Evolutionary conservation across 2,113 vertebrate genomes (phyloP), one percentile per base, ranked within the genome.

Genomic region (Coptodon bakossiorum): DNA sequence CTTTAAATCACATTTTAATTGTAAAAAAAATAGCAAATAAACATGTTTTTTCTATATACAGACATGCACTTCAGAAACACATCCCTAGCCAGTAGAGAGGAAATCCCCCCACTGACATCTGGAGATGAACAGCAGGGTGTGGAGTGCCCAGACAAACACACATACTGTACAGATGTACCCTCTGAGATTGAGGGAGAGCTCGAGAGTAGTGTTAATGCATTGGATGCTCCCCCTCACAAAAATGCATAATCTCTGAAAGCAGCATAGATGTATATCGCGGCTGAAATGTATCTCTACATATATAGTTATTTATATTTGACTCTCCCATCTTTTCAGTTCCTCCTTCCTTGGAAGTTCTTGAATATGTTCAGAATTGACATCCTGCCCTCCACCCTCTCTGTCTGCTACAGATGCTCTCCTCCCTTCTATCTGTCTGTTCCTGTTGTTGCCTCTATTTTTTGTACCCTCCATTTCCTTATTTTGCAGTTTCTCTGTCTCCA

Each of bases 401-500:
- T 86, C 73, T 80, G 11, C 50, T 79, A 10, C 40, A 22, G 90
- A 90, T 89, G 84, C 86, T 90, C 88, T 89, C 90, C 88, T 90
- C 89, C 81, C 61, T 61, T 80, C 87, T 93, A 87, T 91, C 91
- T 93, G 86, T 91, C 90, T 66, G 59, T 86, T 88, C 57, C 53
- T 82, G 54, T 88, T 91, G 90, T 81, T 82, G 24, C 43, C 81
- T 88, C 71, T 89, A 48, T 89, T 90, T 89, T 85, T 86, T 83
- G 84, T 89, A 29, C 85, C 88, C 87, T 88, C 57, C 6, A n/a
- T 92, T 92, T 94, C 86, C 90, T 90, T 93, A 92, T 88, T 80
- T 84, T 90, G 61, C 87, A 87, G 45, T 84, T 84, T 45, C 85
- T 66, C 91, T 88, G 83, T 82, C 90, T 90, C 88, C 88, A 86